Percentiles rank a stretch among this genome's conserved stretches.
Evolutionary conservation across 2,888 invertebrate species (phyloP).

Genomic region (Sipha maydis): DNA sequence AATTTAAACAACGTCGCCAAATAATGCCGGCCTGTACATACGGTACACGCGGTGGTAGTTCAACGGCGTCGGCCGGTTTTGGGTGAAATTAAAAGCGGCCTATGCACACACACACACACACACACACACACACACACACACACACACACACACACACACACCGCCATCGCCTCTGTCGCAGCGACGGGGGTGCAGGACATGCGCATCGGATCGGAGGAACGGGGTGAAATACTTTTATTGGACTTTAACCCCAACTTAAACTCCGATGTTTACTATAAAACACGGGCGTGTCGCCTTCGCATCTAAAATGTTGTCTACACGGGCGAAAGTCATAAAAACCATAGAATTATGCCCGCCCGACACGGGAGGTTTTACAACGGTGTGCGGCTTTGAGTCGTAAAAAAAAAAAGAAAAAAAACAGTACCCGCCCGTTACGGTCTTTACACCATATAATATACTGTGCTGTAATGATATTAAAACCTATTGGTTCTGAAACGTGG

Average conservation of each 20-base stretch:
- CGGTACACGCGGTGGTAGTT: too few relatives aligned
- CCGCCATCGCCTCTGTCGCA: not conserved
- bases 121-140: too few relatives aligned
- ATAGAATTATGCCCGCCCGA: not conserved
- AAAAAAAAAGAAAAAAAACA: constrained; percentile 7
- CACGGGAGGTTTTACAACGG: constrained; percentile 5
- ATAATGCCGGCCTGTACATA: too few relatives aligned
- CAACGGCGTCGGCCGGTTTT: not conserved
- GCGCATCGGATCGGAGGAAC: too few relatives aligned
- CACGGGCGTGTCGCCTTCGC: constrained; percentile 43
- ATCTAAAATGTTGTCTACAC: constrained; percentile 31
- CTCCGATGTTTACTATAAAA: constrained; percentile 14
- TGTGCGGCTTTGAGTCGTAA: constrained; percentile 23
- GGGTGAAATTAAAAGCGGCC: not conserved
- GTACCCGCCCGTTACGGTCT: not conserved
- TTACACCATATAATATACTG: not conserved
- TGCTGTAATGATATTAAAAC: not conserved
- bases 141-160: too few relatives aligned
- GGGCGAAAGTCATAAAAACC: constrained; percentile 22
- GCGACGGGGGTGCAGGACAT: too few relatives aligned
- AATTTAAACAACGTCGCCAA: too few relatives aligned
- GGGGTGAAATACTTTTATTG: constrained; percentile 32
- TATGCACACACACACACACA: too few relatives aligned
- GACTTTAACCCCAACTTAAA: constrained; percentile 29
- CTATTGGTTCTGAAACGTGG: constrained; percentile 1